Base-by-base conservation (phyloP, 2,113 vertebrate species). In the Caranx ignobilis region DNA sequence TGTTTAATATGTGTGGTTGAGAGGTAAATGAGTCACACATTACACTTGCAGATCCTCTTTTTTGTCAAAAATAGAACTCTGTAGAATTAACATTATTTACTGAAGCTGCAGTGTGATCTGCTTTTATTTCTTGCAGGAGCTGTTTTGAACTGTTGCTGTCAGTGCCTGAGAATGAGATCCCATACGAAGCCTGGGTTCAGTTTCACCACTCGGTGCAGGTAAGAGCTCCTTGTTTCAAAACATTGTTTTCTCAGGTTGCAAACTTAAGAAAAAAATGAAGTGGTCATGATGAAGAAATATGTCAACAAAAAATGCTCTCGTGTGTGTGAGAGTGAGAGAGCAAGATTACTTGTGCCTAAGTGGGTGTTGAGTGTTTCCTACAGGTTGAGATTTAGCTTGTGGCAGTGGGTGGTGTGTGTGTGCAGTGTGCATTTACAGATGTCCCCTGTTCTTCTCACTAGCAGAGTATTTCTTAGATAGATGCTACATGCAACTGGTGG, bases 101-200 rank as follows among this genome's bases (percentile, higher is more conserved):
- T 32, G 31, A 48, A 62, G n/a, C 43, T 16, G 37, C 9, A 35
- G 18, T 45, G 4, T 62, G 2, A 3, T 75, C 3, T 63, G 7
- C 61, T 68, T 11, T 55, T 37, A 16, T 87, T 80, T 82, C 64
- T 94, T 95, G 34, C 90, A 99, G 98, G 96, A 99, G 98, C 92
- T 99, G 98, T 94, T 99, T 99, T 95, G 98, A 99, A 89, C 94
- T 99, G 86, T 89, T 99, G 79, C 95, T 99, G 89, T 98, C 97
- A 75, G 95, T 99, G 91, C 95, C 97, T 95, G 97, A 98, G 93
- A 97, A 95, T 93, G 97, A 98, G 82, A 95, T 99, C 83, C 95
- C 97, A 0, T 94, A 93, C 90, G 97, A 99, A 83, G 94, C 96
- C 66, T 98, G 97, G 96, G 91, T 97, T 88, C 96, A 96, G 81